phyloP scores from a whole-genome alignment of 1,140 invertebrate genomes.

The Pygmarrhopalites habei region DNA sequence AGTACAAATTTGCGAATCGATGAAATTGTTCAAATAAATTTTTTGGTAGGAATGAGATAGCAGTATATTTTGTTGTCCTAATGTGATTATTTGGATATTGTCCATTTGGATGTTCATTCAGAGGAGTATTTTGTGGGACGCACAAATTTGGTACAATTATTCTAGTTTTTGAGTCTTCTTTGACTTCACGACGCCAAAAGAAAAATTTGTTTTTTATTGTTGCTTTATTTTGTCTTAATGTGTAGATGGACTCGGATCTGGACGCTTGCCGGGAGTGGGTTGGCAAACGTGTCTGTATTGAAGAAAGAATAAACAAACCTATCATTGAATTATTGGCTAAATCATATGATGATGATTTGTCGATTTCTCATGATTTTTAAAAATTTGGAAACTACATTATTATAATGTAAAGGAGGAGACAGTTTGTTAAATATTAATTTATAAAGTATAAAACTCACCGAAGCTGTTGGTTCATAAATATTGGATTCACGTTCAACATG shows the following conservation, averaged over 20 bases:
- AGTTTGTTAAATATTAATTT: too few species aligned
- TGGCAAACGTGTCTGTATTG: constrained; percentile 20
- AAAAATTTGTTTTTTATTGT: constrained; percentile 38
- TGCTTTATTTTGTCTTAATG: constrained; percentile 57
- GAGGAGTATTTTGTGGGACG: constrained; percentile 65
- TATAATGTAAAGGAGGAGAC: too few species aligned
- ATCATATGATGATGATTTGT: too few species aligned
- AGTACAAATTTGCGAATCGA: constrained; percentile 95
- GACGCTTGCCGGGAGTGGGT: constrained; percentile 56
- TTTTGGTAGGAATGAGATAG: constrained; percentile 89
- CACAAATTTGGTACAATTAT: constrained; percentile 74
- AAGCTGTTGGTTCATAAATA: not conserved
- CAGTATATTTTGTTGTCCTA: constrained; percentile 91
- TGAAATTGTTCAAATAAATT: constrained; percentile 97
- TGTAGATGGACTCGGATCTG: constrained; percentile 79
- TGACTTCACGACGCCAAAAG: constrained; percentile 41
- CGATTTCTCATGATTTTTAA: too few species aligned
- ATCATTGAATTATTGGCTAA: too few species aligned
- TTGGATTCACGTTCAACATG: constrained; percentile 39
- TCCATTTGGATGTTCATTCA: constrained; percentile 75
- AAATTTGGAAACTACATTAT: too few species aligned
- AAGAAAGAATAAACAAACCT: too few species aligned
- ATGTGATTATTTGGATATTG: constrained; percentile 69
- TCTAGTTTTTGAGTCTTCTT: constrained; percentile 51
- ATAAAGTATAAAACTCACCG: too few species aligned